phyloP scores from a whole-genome alignment of 1,140 invertebrate species.

The Nylanderia fulva region DNA sequence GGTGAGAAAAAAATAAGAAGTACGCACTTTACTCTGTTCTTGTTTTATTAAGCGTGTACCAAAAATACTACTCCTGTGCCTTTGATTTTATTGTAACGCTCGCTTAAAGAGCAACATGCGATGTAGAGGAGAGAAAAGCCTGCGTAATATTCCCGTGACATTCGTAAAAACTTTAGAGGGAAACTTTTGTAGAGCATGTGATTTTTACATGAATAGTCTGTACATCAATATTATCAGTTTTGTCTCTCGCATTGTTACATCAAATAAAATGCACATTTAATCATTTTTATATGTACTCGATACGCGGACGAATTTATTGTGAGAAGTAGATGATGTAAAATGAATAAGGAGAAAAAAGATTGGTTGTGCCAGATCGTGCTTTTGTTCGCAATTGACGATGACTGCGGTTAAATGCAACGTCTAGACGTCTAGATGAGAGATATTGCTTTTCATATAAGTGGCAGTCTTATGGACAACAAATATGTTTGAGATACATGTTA shows the following conservation, averaged over 20 bases:
- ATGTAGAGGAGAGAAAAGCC: background rate
- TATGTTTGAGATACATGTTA: background rate
- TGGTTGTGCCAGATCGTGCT: background rate
- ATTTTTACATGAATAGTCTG: background rate
- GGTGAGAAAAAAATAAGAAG: constrained; percentile 34
- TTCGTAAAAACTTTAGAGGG: constrained; percentile 9
- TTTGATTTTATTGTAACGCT: background rate
- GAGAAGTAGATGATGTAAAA: background rate
- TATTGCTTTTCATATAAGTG: background rate
- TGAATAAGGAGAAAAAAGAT: background rate
- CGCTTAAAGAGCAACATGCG: constrained; percentile 21
- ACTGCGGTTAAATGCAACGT: background rate
- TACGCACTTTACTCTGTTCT: background rate
- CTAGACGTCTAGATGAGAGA: constrained; percentile 25
- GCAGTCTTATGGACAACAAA: background rate
- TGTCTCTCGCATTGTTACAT: background rate
- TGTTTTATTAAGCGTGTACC: constrained; percentile 16
- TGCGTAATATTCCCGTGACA: constrained; percentile 18
- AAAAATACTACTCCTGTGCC: constrained; percentile 29
- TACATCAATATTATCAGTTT: constrained; percentile 7
- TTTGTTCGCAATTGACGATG: background rate
- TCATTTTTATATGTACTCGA: background rate
- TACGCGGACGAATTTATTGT: background rate
- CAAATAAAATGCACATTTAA: background rate
- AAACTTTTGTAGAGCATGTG: background rate